These are phyloP conservation scores for Thereva nobilitata DNA, from an alignment of 2,888 invertebrate genomes.

Conservation along the genomic window DNA sequence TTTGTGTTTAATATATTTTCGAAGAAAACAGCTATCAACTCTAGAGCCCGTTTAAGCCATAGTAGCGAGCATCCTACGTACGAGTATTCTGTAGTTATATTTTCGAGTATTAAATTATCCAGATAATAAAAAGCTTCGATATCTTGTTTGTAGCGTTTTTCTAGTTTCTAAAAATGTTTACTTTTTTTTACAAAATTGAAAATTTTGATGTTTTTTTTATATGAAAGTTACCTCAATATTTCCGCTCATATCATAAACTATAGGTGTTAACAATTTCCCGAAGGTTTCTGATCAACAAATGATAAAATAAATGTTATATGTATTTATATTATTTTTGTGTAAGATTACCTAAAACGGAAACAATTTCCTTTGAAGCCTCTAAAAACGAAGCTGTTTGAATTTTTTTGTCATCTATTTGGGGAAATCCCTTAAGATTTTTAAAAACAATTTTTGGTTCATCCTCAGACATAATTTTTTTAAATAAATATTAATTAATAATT, in stretches of 20 bases:
- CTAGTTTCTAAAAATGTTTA: constrained; percentile 64
- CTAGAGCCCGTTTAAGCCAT: constrained; percentile 70
- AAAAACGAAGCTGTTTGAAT: constrained; percentile 67
- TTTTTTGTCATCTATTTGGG: constrained; percentile 61
- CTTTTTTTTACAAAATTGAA: constrained; percentile 21
- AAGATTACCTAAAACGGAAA: constrained; percentile 69
- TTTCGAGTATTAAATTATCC: constrained; percentile 69
- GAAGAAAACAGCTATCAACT: constrained; percentile 55
- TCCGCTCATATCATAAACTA: constrained; percentile 76
- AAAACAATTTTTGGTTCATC: constrained; percentile 50
- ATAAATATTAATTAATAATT: background rate
- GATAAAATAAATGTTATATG: constrained; percentile 36
- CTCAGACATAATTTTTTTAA: background rate
- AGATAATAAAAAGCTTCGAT: constrained; percentile 63
- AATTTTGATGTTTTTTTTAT: background rate
- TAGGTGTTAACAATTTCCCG: constrained; percentile 73
- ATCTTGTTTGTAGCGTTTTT: constrained; percentile 62
- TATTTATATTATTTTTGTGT: too few relatives aligned
- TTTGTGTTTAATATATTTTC: constrained; percentile 52
- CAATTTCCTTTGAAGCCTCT: constrained; percentile 65
- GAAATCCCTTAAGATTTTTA: constrained; percentile 60
- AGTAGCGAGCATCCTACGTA: constrained; percentile 67
- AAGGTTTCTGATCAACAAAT: constrained; percentile 66
- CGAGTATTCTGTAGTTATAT: constrained; percentile 61
- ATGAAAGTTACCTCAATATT: constrained; percentile 70